A percentile compares a stretch with the other conserved stretches of the same genome.
phyloP scores from a whole-genome alignment of 2,888 invertebrate genomes.

The Rhagonycha lutea region DNA sequence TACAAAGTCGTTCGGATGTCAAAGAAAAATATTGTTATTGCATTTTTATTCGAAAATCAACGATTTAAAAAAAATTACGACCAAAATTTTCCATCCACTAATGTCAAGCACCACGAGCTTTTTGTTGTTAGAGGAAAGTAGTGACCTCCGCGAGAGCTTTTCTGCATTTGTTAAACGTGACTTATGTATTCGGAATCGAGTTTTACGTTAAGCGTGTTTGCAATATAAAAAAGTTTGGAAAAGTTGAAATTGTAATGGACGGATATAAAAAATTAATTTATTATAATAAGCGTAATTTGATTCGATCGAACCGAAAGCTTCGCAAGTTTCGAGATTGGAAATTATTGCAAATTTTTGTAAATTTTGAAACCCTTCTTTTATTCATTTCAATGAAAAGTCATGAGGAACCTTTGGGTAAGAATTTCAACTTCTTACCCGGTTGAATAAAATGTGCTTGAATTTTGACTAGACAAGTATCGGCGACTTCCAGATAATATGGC shows the following conservation, averaged over 20 bases:
- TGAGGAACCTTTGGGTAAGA: not conserved
- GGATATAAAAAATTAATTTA: not conserved
- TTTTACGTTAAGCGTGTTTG: conserved; percentile 6
- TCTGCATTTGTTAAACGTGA: conserved; percentile 17
- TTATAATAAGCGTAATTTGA: not conserved
- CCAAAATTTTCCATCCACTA: conserved; percentile 33
- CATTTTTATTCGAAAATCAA: conserved; percentile 36
- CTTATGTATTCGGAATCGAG: conserved; percentile 14
- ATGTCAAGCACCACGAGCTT: not conserved
- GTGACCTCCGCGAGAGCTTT: conserved; percentile 11
- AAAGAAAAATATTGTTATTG: conserved; percentile 43
- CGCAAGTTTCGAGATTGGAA: not conserved
- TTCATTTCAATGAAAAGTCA: not conserved
- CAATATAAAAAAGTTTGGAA: not conserved
- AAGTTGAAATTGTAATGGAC: not conserved
- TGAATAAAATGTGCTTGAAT: not conserved
- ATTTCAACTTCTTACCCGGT: not conserved
- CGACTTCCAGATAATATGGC: too few species aligned
- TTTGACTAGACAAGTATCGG: too few species aligned
- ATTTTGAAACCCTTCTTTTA: not conserved
- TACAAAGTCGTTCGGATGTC: conserved; percentile 39
- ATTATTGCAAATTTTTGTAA: not conserved
- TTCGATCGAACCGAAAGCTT: not conserved
- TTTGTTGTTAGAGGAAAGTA: not conserved
- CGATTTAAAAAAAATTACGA: conserved; percentile 36